Conservation (phyloP, 2,888 invertebrate species). For the Torymus aiolomorphi region DNA sequence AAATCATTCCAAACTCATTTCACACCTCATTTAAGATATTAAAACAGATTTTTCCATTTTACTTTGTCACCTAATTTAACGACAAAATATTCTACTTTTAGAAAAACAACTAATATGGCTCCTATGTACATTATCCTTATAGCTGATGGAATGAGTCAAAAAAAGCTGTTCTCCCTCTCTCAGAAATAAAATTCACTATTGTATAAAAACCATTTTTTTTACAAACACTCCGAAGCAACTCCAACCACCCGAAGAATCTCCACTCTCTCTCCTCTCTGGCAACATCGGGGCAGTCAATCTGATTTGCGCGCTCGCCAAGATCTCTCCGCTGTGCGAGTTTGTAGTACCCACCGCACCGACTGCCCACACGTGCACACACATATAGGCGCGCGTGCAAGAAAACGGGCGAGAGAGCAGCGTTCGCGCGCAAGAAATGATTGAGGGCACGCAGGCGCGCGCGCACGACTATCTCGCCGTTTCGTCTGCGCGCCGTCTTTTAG, state of each 20-base stretch:
- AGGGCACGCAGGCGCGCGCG: conserved; percentile 14
- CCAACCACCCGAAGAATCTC: neutral
- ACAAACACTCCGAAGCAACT: too few species aligned
- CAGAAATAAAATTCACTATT: neutral
- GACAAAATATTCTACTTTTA: too few species aligned
- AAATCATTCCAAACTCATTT: too few species aligned
- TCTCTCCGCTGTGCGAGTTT: conserved; percentile 6
- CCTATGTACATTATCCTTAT: too few species aligned
- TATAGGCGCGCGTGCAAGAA: conserved; percentile 33
- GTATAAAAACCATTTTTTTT: neutral
- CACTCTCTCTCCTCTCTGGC: neutral
- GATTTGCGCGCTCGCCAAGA: too few species aligned
- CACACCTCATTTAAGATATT: too few species aligned
- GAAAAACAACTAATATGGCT: too few species aligned
- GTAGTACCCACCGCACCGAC: neutral
- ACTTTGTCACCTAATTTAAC: too few species aligned
- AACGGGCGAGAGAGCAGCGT: conserved; percentile 6
- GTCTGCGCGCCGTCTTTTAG: conserved; percentile 4
- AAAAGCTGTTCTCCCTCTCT: too few species aligned
- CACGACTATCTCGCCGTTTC: conserved; percentile 9
- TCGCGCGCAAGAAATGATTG: conserved; percentile 50
- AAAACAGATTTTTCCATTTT: too few species aligned
- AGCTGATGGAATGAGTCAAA: too few species aligned
- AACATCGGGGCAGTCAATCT: neutral
- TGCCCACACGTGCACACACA: conserved; percentile 62